These are phyloP conservation scores for Colostygia pectinataria DNA, from an alignment of 2,888 invertebrate genomes.

Conservation along the genomic window DNA sequence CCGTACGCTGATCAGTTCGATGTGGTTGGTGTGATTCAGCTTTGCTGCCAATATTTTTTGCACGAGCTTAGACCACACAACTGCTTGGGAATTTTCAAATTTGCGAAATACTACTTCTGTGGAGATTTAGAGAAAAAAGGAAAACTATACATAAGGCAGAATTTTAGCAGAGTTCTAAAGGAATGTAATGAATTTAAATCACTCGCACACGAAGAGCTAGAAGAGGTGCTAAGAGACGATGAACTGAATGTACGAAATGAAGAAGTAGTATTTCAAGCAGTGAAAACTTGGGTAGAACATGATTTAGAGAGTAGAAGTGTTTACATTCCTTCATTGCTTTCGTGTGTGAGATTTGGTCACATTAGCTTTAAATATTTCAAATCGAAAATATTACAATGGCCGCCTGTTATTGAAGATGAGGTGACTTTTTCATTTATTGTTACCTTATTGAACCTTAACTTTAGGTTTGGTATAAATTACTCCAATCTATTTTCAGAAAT, in stretches of 20 bases:
- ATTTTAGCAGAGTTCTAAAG: constrained; percentile 84
- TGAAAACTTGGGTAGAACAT: constrained; percentile 87
- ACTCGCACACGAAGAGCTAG: constrained; percentile 83
- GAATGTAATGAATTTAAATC: constrained; percentile 86
- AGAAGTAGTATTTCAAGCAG: constrained; percentile 88
- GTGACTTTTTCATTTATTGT: constrained; percentile 42
- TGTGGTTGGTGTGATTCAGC: constrained; percentile 87
- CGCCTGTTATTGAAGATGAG: constrained; percentile 75
- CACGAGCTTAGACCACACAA: constrained; percentile 86
- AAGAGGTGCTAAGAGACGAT: constrained; percentile 86
- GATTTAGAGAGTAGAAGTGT: constrained; percentile 78
- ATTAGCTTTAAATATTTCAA: constrained; percentile 83
- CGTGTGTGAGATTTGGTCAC: constrained; percentile 86
- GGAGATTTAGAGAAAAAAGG: constrained; percentile 85
- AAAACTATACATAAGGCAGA: constrained; percentile 81
- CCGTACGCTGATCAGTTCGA: constrained; percentile 89
- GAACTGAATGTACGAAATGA: constrained; percentile 88
- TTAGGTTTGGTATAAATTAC: too few species aligned
- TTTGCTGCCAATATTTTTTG: constrained; percentile 86
- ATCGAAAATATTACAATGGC: constrained; percentile 81
- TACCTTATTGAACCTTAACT: too few species aligned
- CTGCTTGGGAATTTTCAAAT: constrained; percentile 87
- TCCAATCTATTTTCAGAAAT: constrained; percentile 61
- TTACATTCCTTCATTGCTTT: constrained; percentile 83
- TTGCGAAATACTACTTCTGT: constrained; percentile 88